Base-by-base conservation (phyloP, 1,140 invertebrate species). In the Aphis gossypii region DNA sequence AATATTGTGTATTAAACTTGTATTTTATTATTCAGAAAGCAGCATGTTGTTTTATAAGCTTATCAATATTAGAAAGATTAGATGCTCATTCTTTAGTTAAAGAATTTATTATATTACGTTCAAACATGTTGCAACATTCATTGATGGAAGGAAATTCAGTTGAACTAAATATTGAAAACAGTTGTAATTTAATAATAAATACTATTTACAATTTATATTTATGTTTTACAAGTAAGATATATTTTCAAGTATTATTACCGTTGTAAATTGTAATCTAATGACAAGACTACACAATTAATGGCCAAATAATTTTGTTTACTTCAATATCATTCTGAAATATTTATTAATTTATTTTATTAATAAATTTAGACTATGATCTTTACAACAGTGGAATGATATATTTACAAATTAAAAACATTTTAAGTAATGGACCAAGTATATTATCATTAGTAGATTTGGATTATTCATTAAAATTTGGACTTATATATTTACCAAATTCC, bases 101-200 rank as follows among this genome's bases (percentile, higher is more conserved):
- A 86, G 92, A 93, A 93, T 93, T 93, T 93, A 93, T 93, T 54
- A 68, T 93, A n/a, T 56, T 93, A 86, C 92, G 92, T 86, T 93
- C 92, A 93, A 93, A 93, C 56, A 93, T 93, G 92, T 93, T 93
- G 11, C 82, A 93, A 86, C 82, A 93, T n/a, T 86, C 48, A 93
- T 56, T 93, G 2, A 54, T 23, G 54, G 76, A 93, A 25, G 82
- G 38, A 84, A 84, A 14, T 84, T 93, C 92, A 93, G 35, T 38
- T 41, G 92, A 93, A 4, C 41, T 56, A 54, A 93, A 84, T 86
- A 93, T 93, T 56, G 92, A 93, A 93, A 86, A 38, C 38, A 93
- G 92, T 51, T 82, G 48, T n/a, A 83, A 93, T 56, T 86, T 93
- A 86, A 93, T 93, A 56, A 93, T 93, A 51, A 93, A 93, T 25